Conservation (phyloP, 2,888 invertebrate species). For the Zele albiditarsus region DNA sequence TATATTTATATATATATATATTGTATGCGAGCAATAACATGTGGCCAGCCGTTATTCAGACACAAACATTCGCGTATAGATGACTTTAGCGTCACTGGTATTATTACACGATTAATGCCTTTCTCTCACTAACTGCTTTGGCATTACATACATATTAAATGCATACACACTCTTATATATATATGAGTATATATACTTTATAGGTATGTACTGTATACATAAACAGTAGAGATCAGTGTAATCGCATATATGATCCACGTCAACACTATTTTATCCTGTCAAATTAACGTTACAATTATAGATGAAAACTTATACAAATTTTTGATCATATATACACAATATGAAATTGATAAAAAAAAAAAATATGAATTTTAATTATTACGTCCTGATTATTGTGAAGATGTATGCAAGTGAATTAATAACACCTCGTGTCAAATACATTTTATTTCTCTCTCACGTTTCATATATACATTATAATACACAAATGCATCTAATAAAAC, state of each 20-base stretch:
- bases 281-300: constrained; percentile 9
- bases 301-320: background rate
- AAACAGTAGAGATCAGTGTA: background rate
- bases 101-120: constrained; percentile 62
- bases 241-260: constrained; percentile 21
- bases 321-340: background rate
- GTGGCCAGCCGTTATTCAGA: constrained; percentile 64
- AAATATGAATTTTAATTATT: background rate
- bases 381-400: background rate
- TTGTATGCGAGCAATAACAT: constrained; percentile 55
- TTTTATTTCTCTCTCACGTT: background rate
- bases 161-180: constrained; percentile 6
- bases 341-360: background rate
- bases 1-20: constrained; percentile 13
- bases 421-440: background rate
- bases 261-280: constrained; percentile 29
- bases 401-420: background rate
- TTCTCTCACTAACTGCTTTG: constrained; percentile 47
- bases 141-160: constrained; percentile 41
- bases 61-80: constrained; percentile 46
- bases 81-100: constrained; percentile 54
- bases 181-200: too few species aligned
- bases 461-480: background rate
- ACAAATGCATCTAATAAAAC: constrained; percentile 24
- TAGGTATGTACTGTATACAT: too few species aligned